Base-by-base conservation (phyloP, 2,113 vertebrate species). In the Callorhinus ursinus region DNA sequence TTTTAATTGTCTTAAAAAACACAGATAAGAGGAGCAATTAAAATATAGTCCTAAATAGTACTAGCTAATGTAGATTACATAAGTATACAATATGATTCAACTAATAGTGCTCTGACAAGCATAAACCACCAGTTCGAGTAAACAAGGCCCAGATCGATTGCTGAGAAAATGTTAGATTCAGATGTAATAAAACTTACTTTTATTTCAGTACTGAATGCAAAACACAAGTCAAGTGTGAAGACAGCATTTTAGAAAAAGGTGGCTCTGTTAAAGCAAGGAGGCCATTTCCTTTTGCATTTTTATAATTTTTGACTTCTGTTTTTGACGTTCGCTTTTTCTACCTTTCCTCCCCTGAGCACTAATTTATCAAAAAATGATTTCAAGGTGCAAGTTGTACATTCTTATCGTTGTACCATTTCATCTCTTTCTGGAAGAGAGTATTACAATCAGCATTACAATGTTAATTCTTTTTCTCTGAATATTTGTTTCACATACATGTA, bases 21-120 rank as follows among this genome's bases (percentile, higher is more conserved):
- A 98, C 96, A 15, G 91, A 97, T 95, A 98, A 96, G 97, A 98
- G 88, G 96, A 98, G 97, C 97, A 98, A 98, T 97, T 98, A 98
- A 98, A 98, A 98, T 97, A 98, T 89, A 97, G 95, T 97, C 96
- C 96, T 98, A 98, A 97, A 95, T 96, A 98, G 97, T 96, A 88
- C 97, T 98, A 98, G 97, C 97, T 98, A 98, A 98, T 97, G 97
- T 98, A 98, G 97, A 98, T 98, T 98, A 98, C 97, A 98, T 98
- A 98, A 98, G 98, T 98, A 96, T 98, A 98, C 98, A 98, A 95
- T 96, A 97, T 96, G 96, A 96, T 96, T 97, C 91, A 97, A 98
- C 97, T 97, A 96, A 98, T 82, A 98, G 97, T 97, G 98, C 98
- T 98, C 97, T 95, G 97, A 96, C 63, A 97, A 97, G 97, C 97